Conservation (phyloP, 1,140 invertebrate genomes). For the Panulirus ornatus region DNA sequence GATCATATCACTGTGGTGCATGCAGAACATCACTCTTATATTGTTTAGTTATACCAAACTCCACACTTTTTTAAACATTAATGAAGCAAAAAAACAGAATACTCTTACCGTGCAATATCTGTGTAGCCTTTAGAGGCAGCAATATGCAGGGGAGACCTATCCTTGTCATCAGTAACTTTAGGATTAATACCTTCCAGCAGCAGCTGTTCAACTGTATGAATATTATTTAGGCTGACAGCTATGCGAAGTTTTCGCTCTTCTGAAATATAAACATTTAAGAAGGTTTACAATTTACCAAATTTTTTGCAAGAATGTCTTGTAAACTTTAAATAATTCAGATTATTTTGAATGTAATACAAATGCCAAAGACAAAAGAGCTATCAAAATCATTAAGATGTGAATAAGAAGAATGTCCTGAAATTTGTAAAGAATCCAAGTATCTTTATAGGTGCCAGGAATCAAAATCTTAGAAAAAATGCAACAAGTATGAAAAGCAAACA, state of each 20-base stretch:
- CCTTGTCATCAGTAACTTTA: slow-evolving; percentile 55
- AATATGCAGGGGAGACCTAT: slow-evolving; percentile 58
- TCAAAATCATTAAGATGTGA: too few relatives aligned
- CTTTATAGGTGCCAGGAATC: too few relatives aligned
- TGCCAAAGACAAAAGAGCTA: too few relatives aligned
- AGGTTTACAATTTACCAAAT: neutral
- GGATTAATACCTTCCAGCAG: slow-evolving; percentile 51
- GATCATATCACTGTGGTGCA: neutral
- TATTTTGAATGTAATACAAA: too few relatives aligned
- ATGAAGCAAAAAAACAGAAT: neutral
- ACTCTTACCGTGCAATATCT: slow-evolving; percentile 58
- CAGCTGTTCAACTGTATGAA: slow-evolving; percentile 45
- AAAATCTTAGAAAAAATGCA: too few relatives aligned
- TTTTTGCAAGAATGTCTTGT: neutral
- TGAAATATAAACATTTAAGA: neutral
- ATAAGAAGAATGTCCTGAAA: too few relatives aligned
- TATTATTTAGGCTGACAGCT: slow-evolving; percentile 55
- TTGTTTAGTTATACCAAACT: too few relatives aligned
- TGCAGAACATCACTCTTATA: too few relatives aligned
- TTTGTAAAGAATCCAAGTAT: too few relatives aligned
- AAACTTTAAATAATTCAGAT: neutral
- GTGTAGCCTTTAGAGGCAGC: slow-evolving; percentile 65
- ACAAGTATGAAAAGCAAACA: too few relatives aligned
- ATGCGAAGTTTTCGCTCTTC: slow-evolving; percentile 57
- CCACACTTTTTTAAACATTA: too few relatives aligned